phyloP scores from a whole-genome alignment of 2,113 vertebrate species.

The Chamaea fasciata region DNA sequence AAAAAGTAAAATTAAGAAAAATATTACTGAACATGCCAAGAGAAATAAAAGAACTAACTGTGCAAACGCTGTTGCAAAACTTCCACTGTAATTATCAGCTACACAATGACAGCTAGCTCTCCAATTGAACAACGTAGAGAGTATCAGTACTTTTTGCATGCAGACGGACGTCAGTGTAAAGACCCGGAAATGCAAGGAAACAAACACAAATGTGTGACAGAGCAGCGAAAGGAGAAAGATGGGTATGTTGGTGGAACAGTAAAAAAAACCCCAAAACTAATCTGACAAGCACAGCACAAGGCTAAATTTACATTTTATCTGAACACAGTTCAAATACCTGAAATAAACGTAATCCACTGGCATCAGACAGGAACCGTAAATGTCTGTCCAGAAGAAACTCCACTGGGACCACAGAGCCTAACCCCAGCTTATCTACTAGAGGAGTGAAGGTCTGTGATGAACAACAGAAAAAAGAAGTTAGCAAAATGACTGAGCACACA shows the following conservation, averaged over 20 bases:
- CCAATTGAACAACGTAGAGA: background rate
- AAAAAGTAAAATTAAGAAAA: background rate
- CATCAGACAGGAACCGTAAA: constrained; percentile 87
- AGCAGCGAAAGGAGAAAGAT: background rate
- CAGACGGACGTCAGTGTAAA: background rate
- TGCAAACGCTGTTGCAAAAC: background rate
- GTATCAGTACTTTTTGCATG: background rate
- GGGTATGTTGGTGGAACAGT: background rate
- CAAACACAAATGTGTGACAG: background rate
- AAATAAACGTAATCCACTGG: constrained; percentile 85
- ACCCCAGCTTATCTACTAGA: constrained; percentile 90
- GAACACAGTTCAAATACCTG: constrained; percentile 78
- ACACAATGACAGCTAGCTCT: background rate
- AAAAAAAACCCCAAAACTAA: background rate
- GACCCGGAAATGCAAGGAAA: background rate
- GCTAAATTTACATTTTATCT: background rate
- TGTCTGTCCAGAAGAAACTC: constrained; percentile 90
- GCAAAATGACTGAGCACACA: background rate
- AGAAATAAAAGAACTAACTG: background rate
- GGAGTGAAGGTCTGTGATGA: constrained; percentile 78
- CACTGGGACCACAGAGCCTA: constrained; percentile 89
- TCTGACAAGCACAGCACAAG: background rate
- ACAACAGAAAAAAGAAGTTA: background rate
- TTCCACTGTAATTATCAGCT: background rate
- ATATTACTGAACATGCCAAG: background rate